Evolutionary conservation across 92 coral and sea anemone species (phyloP).

Genomic region (Siderastrea siderea): DNA sequence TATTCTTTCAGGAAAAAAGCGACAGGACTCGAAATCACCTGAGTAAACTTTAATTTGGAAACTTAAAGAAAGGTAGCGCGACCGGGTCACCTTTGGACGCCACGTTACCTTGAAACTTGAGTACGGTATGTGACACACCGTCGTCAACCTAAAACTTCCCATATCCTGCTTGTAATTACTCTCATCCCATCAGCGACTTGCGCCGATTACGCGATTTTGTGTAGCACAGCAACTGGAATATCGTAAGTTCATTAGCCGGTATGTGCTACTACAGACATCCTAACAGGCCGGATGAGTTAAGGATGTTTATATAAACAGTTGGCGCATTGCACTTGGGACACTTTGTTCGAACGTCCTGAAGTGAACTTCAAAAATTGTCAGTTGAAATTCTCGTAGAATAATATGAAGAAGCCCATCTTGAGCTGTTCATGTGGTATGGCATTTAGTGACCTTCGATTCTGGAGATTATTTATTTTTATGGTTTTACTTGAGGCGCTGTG

Average conservation of each 20-base stretch:
- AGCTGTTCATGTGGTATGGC: background rate
- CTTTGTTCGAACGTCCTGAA: no score
- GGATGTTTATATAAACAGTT: background rate
- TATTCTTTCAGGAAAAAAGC: conserved; percentile 34
- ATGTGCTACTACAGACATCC: background rate
- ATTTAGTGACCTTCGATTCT: background rate
- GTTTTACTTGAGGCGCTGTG: background rate
- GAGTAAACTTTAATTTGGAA: conserved; percentile 26
- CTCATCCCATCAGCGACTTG: background rate
- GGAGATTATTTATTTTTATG: background rate
- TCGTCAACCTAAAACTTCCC: background rate
- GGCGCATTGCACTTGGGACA: background rate
- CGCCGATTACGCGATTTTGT: background rate
- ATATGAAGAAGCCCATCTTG: background rate
- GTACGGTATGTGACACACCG: background rate
- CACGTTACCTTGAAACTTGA: conserved; percentile 1
- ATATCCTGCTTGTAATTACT: background rate
- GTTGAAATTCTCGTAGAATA: conserved; percentile 20
- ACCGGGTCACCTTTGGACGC: background rate
- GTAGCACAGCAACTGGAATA: background rate
- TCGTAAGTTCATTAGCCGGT: background rate
- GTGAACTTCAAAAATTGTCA: background rate
- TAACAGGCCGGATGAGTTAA: background rate
- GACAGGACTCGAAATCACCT: background rate
- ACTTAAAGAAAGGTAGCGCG: background rate